Conservation (phyloP, 2,888 invertebrate species). For the Lathronympha strigana region DNA sequence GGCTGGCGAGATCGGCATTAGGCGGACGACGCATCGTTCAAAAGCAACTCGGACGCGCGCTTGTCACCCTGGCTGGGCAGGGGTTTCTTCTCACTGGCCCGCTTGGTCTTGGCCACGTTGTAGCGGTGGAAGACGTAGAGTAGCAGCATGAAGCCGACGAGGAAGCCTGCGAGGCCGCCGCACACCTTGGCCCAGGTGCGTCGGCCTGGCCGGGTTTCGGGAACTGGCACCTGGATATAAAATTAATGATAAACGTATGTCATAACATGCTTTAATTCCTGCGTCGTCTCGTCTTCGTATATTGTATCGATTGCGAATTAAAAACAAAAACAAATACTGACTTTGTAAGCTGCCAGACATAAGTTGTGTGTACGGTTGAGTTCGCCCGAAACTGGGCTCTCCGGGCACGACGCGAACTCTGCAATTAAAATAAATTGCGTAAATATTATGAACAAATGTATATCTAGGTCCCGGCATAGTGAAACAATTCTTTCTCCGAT, state of each 20-base stretch:
- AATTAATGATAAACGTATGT: not conserved
- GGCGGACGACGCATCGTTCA: constrained; percentile 55
- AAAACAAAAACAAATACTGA: constrained; percentile 7
- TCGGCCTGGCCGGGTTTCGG: constrained; percentile 52
- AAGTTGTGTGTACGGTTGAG: constrained; percentile 64
- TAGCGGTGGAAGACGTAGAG: constrained; percentile 78
- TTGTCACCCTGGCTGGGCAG: constrained; percentile 59
- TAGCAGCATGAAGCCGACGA: constrained; percentile 74
- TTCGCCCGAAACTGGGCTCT: constrained; percentile 51
- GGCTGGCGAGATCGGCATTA: not conserved
- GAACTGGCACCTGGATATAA: constrained; percentile 18
- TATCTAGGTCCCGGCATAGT: constrained; percentile 25
- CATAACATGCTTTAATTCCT: no score
- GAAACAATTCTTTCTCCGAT: constrained; percentile 1
- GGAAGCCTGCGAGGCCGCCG: constrained; percentile 74
- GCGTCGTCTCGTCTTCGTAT: no score
- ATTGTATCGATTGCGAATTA: no score
- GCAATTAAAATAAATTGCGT: constrained; percentile 48
- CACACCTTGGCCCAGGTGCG: constrained; percentile 78
- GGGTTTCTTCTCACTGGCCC: constrained; percentile 61
- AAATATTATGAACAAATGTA: constrained; percentile 3
- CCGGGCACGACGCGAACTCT: constrained; percentile 71
- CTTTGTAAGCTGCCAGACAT: constrained; percentile 62
- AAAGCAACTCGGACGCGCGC: constrained; percentile 62
- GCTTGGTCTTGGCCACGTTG: constrained; percentile 75